These are phyloP conservation scores for Parotocinclus haroldoi DNA, from an alignment of 2,797 vertebrate genomes.

Conservation along the genomic window DNA sequence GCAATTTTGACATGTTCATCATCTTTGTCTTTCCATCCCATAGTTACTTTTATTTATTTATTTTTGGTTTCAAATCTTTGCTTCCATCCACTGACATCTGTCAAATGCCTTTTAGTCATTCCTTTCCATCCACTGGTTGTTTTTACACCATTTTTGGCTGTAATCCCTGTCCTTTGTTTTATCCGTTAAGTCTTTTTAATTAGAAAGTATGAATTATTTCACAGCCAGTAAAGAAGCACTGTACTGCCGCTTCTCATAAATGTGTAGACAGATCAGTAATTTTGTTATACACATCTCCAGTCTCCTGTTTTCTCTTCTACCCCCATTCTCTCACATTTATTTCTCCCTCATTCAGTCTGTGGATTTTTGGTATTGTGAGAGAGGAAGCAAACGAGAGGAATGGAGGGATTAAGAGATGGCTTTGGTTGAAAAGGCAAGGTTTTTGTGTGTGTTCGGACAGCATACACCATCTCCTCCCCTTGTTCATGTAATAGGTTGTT, in stretches of 20 bases:
- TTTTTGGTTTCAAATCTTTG: conserved; percentile 47
- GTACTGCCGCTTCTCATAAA: conserved; percentile 57
- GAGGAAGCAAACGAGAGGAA: conserved; percentile 53
- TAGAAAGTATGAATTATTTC: conserved; percentile 47
- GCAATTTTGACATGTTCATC: conserved; percentile 67
- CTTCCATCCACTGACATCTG: conserved; percentile 44
- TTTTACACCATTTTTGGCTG: conserved; percentile 36
- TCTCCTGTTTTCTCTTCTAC: conserved; percentile 63
- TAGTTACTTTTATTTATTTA: conserved; percentile 44
- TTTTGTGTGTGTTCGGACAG: conserved; percentile 55
- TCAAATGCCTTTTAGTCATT: conserved; percentile 54
- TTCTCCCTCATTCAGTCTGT: conserved; percentile 54
- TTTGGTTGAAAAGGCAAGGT: conserved; percentile 75
- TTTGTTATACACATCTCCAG: conserved; percentile 61
- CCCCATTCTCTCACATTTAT: conserved; percentile 55
- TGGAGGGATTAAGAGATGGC: conserved; percentile 72
- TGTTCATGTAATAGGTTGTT: conserved; percentile 42
- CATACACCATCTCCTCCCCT: conserved; percentile 55
- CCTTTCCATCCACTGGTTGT: conserved; percentile 48
- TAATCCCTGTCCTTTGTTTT: conserved; percentile 60
- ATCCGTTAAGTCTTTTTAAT: conserved; percentile 28
- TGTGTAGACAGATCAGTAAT: conserved; percentile 40
- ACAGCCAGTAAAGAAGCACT: not conserved
- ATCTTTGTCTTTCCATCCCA: conserved; percentile 56
- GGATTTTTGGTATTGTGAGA: conserved; percentile 72